phyloP scores from a whole-genome alignment of 2,113 vertebrate species.

The Rhinoderma darwinii region DNA sequence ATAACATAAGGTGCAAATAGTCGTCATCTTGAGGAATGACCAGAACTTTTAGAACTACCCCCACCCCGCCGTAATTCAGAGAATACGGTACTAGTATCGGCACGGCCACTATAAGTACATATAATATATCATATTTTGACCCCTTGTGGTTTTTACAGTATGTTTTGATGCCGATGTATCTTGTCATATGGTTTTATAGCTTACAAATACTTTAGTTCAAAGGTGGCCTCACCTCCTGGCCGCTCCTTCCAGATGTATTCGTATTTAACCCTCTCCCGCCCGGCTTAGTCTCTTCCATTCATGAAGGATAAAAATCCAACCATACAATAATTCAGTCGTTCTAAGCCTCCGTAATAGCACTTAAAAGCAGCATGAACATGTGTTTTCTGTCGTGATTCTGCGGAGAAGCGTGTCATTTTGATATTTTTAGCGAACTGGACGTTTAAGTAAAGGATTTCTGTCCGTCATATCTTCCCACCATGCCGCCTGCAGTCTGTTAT shows the following conservation, averaged over 20 bases:
- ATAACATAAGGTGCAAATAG: background rate
- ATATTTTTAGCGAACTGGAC: conserved; percentile 65
- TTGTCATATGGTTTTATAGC: background rate
- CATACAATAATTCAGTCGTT: background rate
- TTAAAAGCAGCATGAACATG: conserved; percentile 31
- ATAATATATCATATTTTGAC: background rate
- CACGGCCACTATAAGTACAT: background rate
- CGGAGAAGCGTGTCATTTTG: conserved; percentile 58
- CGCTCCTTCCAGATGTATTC: conserved; percentile 1
- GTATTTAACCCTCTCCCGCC: background rate
- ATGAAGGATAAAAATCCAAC: background rate
- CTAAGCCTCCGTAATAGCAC: background rate
- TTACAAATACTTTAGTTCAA: background rate
- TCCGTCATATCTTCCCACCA: background rate
- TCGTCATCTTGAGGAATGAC: background rate
- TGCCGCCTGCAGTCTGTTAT: conserved; percentile 40
- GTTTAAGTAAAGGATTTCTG: conserved; percentile 62
- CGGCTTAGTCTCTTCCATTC: background rate
- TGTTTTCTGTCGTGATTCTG: conserved; percentile 61
- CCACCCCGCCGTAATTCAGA: background rate
- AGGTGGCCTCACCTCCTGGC: background rate
- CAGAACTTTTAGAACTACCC: background rate
- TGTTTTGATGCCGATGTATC: background rate
- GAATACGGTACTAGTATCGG: too few species aligned
- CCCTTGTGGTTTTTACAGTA: background rate